These are phyloP conservation scores for Sitophilus oryzae DNA, from an alignment of 1,140 invertebrate species.

Conservation along the genomic window DNA sequence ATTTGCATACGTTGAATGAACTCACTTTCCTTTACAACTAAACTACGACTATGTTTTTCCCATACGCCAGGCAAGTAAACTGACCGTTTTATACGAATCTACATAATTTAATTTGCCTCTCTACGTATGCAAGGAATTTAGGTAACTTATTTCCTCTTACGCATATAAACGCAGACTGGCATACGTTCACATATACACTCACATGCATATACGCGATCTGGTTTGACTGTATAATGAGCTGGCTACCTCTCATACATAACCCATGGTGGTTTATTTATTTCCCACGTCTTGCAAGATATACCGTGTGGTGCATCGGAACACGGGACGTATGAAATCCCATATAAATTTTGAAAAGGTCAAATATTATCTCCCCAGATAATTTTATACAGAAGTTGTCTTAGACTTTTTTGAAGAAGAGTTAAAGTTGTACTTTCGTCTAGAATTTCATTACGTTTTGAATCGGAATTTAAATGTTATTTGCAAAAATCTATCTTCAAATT, in stretches of 20 bases:
- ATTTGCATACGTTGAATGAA: neutral
- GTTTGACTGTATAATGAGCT: conserved; percentile 13
- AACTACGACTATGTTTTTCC: neutral
- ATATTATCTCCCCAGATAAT: too few species aligned
- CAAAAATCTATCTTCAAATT: too few species aligned
- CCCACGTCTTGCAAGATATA: conserved; percentile 9
- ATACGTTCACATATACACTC: too few species aligned
- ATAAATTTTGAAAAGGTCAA: too few species aligned
- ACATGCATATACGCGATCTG: neutral
- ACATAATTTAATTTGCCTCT: conserved; percentile 3
- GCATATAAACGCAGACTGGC: too few species aligned
- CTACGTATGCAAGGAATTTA: conserved; percentile 2
- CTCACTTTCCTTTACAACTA: neutral
- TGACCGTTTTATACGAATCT: neutral
- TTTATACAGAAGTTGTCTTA: too few species aligned
- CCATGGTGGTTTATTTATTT: conserved; percentile 8
- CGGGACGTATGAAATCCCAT: too few species aligned
- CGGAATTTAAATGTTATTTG: too few species aligned
- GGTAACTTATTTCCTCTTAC: conserved; percentile 4
- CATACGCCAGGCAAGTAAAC: neutral
- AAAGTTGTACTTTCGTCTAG: too few species aligned
- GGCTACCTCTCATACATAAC: conserved; percentile 13
- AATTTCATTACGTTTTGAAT: too few species aligned
- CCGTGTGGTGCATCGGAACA: too few species aligned
- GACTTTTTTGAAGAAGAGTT: too few species aligned